Base-by-base conservation (phyloP, 2,113 vertebrate genomes). In the Sula dactylatra region DNA sequence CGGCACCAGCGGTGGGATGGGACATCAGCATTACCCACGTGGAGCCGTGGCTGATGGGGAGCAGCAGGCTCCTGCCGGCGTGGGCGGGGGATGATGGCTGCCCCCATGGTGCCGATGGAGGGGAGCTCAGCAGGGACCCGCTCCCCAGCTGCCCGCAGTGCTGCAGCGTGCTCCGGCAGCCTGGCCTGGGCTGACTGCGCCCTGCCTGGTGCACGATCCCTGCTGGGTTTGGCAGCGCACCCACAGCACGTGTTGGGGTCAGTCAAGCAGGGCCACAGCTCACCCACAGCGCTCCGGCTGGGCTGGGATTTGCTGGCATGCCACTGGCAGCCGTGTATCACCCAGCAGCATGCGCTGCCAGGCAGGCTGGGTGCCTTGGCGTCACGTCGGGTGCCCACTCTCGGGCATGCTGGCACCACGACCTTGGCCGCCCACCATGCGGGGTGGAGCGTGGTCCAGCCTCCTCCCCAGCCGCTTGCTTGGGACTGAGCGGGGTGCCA, bases 41-140 rank as follows among this genome's bases (percentile, higher is more conserved):
- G 52, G 47, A 74, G 42, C 40, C 1, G 0, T 21, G 58, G n/a
- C 54, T 90, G 34, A 29, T 22, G 2, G 1, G 21, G 11, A 65
- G 50, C 0, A 0, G 36, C 21, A 31, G 27, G 26, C 14, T 74
- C 49, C 36, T 56, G 27, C 18, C 69, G 47, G 11, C 0, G 0
- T 27, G 19, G 42, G 38, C 90, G 19, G 7, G 29, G 29, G 22
- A n/a, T 61, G 31, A n/a, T 69, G 45, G 36, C 34, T 76, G 34
- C 16, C 7, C 9, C 10, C 11, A 2, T 8, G 24, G 54, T 34
- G 25, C 19, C 1, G 1, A 12, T 12, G 47, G 7, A 3, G 8
- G 4, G 54, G 26, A 64, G 24, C 40, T 58, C 3, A 1, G 25
- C 7, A 16, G 38, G 13, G 21, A 69, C 24, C 36, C 65, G 11